Conservation (phyloP, 2,797 vertebrate genomes). For the Rhinella marina region DNA sequence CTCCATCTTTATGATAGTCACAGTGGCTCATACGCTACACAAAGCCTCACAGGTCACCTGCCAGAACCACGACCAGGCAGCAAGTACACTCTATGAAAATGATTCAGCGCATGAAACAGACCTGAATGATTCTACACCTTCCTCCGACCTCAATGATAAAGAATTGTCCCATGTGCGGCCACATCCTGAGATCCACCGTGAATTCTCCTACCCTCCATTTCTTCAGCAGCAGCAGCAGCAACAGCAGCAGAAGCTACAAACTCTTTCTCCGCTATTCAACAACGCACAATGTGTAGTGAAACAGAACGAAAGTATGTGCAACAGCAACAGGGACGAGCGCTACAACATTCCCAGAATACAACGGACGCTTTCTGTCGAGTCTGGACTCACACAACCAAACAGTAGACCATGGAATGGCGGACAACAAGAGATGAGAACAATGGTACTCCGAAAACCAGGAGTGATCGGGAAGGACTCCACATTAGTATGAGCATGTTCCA, state of each 20-base stretch:
- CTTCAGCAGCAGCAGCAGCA: constrained; percentile 63
- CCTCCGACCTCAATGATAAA: constrained; percentile 71
- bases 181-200: constrained; percentile 76
- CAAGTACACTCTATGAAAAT: constrained; percentile 78
- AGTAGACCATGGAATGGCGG: constrained; percentile 82
- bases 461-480: constrained; percentile 86
- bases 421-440: constrained; percentile 84
- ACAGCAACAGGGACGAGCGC: constrained; percentile 67
- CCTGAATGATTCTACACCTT: constrained; percentile 59
- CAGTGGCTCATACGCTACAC: constrained; percentile 78
- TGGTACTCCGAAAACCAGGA: constrained; percentile 75
- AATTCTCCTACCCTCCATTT: constrained; percentile 74
- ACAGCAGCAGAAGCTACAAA: constrained; percentile 69
- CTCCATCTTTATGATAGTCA: constrained; percentile 78
- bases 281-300: constrained; percentile 68
- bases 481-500: constrained; percentile 71
- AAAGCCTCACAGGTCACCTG: constrained; percentile 70
- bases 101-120: constrained; percentile 68
- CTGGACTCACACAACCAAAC: constrained; percentile 76
- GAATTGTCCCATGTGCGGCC: constrained; percentile 68
- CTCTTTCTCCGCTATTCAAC: constrained; percentile 63
- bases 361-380: constrained; percentile 77
- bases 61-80: constrained; percentile 63
- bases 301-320: constrained; percentile 65
- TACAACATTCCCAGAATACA: constrained; percentile 73